These are phyloP conservation scores for Drosophila mayri DNA, from an alignment of 1,140 invertebrate species.

Conservation along the genomic window DNA sequence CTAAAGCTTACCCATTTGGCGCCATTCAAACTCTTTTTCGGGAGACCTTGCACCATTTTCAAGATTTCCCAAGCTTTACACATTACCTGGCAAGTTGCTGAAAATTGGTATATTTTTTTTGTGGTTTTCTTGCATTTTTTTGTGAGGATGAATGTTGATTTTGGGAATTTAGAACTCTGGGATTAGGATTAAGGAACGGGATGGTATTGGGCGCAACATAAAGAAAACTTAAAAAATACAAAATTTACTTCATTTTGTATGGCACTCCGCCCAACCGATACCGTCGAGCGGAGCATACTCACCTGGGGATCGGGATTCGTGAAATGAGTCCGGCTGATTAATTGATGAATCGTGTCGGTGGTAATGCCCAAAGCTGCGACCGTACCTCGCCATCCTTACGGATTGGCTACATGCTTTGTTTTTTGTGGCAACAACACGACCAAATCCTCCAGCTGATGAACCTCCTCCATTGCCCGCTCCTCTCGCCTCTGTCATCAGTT, in stretches of 20 bases:
- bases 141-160: slow-evolving; percentile 30
- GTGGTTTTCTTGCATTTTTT: slow-evolving; percentile 6
- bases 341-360: slow-evolving; percentile 8
- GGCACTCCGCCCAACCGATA: slow-evolving; percentile 81
- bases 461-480: neutral
- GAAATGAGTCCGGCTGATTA: neutral
- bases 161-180: slow-evolving; percentile 6
- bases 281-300: slow-evolving; percentile 83
- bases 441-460: slow-evolving; percentile 14
- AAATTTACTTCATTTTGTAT: slow-evolving; percentile 72
- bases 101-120: slow-evolving; percentile 4
- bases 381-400: slow-evolving; percentile 68
- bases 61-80: slow-evolving; percentile 11
- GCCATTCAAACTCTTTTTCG: slow-evolving; percentile 11
- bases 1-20: slow-evolving; percentile 50
- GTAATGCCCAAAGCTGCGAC: slow-evolving; percentile 60
- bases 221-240: slow-evolving; percentile 74
- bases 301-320: slow-evolving; percentile 52
- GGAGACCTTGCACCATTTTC: neutral
- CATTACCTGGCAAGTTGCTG: slow-evolving; percentile 64
- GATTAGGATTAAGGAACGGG: slow-evolving; percentile 12
- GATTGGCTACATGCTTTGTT: slow-evolving; percentile 69
- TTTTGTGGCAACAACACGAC: slow-evolving; percentile 37
- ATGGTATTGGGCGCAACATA: slow-evolving; percentile 37
- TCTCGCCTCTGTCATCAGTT: neutral